phyloP scores from a whole-genome alignment of 2,888 invertebrate genomes.

The Epinotia ramella region DNA sequence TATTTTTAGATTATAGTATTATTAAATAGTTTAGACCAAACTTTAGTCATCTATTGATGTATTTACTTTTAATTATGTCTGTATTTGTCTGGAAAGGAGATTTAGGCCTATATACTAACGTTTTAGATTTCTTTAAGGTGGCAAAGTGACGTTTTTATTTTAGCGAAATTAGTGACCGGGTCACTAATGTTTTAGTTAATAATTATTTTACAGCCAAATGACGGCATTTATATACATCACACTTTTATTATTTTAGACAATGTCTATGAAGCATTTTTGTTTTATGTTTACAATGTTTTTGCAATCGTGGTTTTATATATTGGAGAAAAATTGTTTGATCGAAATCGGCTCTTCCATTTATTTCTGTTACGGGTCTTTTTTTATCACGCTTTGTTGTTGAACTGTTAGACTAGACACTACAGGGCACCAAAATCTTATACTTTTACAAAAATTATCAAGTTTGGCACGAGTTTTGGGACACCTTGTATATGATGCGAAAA shows the following conservation, averaged over 20 bases:
- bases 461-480: background rate
- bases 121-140: background rate
- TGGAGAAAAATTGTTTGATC: background rate
- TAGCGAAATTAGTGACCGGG: constrained; percentile 16
- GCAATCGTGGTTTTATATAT: constrained; percentile 18
- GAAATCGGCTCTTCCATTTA: constrained; percentile 16
- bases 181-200: constrained; percentile 13
- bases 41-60: background rate
- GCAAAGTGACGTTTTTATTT: constrained; percentile 15
- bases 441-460: background rate
- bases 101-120: constrained; percentile 7
- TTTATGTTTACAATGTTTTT: constrained; percentile 3
- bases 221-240: constrained; percentile 20
- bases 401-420: background rate
- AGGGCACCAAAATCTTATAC: background rate
- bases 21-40: background rate
- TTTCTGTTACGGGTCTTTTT: background rate
- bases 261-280: constrained; percentile 8
- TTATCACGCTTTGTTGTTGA: background rate
- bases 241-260: background rate
- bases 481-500: background rate
- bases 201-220: background rate
- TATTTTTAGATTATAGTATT: background rate
- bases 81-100: background rate
- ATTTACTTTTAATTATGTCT: background rate